A percentile compares a stretch with the other conserved stretches of the same genome.
phyloP scores from a whole-genome alignment of 2,888 invertebrate species.

The Lasioglossum lativentre region DNA sequence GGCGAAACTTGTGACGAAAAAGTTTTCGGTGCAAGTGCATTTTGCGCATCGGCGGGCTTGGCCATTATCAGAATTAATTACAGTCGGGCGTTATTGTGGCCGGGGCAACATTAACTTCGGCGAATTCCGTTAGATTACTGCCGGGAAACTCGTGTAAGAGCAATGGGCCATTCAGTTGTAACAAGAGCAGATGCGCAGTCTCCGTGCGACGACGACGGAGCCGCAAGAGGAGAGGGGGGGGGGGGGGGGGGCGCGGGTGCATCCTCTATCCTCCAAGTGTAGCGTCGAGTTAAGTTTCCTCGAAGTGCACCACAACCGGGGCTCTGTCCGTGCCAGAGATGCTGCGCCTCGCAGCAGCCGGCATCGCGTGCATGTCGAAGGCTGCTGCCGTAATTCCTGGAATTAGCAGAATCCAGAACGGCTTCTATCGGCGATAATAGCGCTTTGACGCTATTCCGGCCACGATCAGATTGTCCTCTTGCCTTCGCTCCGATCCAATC shows the following conservation, averaged over 20 bases:
- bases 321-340: constrained; percentile 61
- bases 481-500: constrained; percentile 38
- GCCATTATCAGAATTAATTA: constrained; percentile 41
- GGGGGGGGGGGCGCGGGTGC: neutral
- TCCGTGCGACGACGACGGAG: constrained; percentile 7
- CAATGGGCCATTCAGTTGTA: constrained; percentile 54
- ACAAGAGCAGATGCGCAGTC: constrained; percentile 55
- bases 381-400: constrained; percentile 65
- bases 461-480: constrained; percentile 60
- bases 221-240: neutral
- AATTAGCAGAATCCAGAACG: constrained; percentile 68
- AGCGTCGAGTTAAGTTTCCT: constrained; percentile 56
- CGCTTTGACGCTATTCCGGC: constrained; percentile 67
- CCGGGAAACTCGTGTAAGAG: constrained; percentile 47
- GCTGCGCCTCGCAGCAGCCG: constrained; percentile 60
- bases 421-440: constrained; percentile 61
- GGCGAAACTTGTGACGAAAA: neutral
- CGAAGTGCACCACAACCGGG: constrained; percentile 50
- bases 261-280: constrained; percentile 28
- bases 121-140: constrained; percentile 43
- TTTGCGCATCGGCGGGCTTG: neutral
- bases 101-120: constrained; percentile 33
- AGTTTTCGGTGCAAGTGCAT: neutral
- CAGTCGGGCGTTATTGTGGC: constrained; percentile 30
- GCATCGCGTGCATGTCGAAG: constrained; percentile 64